Evolutionary conservation across 2,888 invertebrate genomes (phyloP).

Genomic region (Agrotis puta): DNA sequence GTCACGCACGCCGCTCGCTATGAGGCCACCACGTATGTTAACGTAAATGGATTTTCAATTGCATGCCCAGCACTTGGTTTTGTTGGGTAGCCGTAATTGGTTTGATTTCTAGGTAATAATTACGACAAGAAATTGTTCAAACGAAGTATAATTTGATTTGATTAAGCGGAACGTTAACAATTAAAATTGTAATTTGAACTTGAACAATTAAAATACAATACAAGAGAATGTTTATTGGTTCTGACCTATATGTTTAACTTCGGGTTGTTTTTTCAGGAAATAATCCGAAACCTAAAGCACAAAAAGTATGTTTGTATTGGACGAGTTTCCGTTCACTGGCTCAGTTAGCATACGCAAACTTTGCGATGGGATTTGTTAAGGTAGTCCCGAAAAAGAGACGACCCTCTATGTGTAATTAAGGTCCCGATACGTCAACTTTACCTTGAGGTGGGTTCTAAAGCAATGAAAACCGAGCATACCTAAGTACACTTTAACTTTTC

Average conservation of each 20-base stretch:
- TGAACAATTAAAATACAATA: not conserved
- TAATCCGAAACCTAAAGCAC: conserved; percentile 23
- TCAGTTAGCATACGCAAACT: conserved; percentile 72
- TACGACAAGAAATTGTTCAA: conserved; percentile 14
- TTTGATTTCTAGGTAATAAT: conserved; percentile 20
- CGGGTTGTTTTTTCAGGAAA: not conserved
- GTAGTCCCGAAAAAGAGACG: conserved; percentile 75
- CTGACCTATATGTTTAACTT: not conserved
- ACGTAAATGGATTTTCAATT: conserved; percentile 59
- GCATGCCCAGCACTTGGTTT: conserved; percentile 48
- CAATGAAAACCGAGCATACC: conserved; percentile 72
- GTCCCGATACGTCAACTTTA: conserved; percentile 81
- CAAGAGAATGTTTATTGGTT: not conserved
- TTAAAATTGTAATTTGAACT: conserved; percentile 4
- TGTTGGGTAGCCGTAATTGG: conserved; percentile 39
- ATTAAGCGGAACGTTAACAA: not conserved
- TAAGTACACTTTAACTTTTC: conserved; percentile 64
- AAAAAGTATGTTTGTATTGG: conserved; percentile 39
- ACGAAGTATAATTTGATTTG: conserved; percentile 2
- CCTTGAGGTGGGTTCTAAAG: conserved; percentile 83
- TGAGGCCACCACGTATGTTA: conserved; percentile 47
- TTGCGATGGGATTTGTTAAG: conserved; percentile 77
- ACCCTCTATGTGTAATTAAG: conserved; percentile 83
- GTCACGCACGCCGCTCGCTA: conserved; percentile 39
- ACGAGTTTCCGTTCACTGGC: conserved; percentile 43